These are phyloP conservation scores for Chamaea fasciata DNA, from an alignment of 2,113 vertebrate genomes.

Conservation along the genomic window DNA sequence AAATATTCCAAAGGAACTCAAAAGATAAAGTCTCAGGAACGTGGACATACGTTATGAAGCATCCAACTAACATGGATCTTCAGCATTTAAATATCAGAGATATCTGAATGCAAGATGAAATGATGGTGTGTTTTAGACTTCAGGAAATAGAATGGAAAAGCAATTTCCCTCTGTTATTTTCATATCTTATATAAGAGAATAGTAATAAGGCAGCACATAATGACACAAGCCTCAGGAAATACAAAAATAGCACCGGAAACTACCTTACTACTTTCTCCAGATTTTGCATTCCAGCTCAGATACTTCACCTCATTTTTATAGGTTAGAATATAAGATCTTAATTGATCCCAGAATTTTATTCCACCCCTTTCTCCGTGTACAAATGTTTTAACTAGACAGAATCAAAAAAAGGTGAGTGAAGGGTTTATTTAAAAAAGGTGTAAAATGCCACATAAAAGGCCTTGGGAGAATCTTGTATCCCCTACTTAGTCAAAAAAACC, in stretches of 20 bases:
- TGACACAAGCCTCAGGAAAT: slow-evolving; percentile 26
- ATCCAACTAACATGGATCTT: not conserved
- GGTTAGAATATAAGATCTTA: not conserved
- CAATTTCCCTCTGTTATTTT: slow-evolving; percentile 49
- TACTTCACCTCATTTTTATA: slow-evolving; percentile 13
- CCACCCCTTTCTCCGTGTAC: not conserved
- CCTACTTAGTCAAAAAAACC: not conserved
- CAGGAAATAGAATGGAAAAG: slow-evolving; percentile 49
- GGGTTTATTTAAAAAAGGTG: not conserved
- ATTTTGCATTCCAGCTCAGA: slow-evolving; percentile 50
- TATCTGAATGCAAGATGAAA: slow-evolving; percentile 35
- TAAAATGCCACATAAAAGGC: not conserved
- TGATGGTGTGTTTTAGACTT: slow-evolving; percentile 9
- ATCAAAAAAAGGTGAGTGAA: not conserved
- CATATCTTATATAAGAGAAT: slow-evolving; percentile 29
- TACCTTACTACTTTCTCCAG: slow-evolving; percentile 25
- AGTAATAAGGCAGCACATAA: slow-evolving; percentile 14
- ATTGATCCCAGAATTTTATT: not conserved
- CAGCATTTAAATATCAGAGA: not conserved
- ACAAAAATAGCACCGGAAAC: slow-evolving; percentile 30
- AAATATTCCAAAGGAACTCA: not conserved
- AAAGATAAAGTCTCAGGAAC: not conserved
- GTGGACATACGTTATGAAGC: not conserved
- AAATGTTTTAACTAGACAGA: not conserved
- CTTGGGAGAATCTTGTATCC: not conserved